These are phyloP conservation scores for Penaeus monodon DNA, from an alignment of 2,888 invertebrate genomes.

Conservation along the genomic window DNA sequence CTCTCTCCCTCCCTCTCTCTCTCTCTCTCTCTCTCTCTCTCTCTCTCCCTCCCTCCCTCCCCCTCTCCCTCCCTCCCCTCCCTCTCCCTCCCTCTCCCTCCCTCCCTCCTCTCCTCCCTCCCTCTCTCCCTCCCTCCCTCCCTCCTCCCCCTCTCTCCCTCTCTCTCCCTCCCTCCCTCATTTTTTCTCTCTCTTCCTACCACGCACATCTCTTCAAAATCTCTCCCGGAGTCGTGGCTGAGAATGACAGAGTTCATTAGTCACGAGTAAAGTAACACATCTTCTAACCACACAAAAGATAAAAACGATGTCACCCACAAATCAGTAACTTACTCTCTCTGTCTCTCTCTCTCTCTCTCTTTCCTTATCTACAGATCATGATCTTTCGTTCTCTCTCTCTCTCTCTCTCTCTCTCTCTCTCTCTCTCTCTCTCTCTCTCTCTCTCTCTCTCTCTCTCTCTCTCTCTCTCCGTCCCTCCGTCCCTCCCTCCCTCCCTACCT, in stretches of 20 bases:
- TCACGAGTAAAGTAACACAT: not conserved
- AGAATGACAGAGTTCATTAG: not conserved
- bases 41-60: slow-evolving; percentile 18
- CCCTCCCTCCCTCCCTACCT: not conserved
- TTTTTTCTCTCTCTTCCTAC: not conserved
- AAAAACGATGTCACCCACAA: not conserved
- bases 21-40: not conserved
- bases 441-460: not conserved
- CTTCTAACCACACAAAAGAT: not conserved
- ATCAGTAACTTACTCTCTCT: slow-evolving; percentile 12
- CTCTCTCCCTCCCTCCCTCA: too few relatives aligned
- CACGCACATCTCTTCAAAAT: not conserved
- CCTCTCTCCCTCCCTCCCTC: not conserved
- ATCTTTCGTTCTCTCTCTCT: too few relatives aligned
- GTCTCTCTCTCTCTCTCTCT: slow-evolving; percentile 21
- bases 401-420: too few relatives aligned
- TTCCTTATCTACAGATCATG: too few relatives aligned
- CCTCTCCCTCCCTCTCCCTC: too few relatives aligned
- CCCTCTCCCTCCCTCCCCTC: slow-evolving; percentile 16
- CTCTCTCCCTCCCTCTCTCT: not conserved
- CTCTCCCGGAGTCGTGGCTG: too few relatives aligned
- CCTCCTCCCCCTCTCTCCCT: not conserved
- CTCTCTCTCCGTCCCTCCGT: not conserved
- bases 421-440: slow-evolving; percentile 5
- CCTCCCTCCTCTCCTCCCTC: not conserved